Evolutionary conservation across 2,113 vertebrate species (phyloP).

Genomic region (Perognathus longimembris): DNA sequence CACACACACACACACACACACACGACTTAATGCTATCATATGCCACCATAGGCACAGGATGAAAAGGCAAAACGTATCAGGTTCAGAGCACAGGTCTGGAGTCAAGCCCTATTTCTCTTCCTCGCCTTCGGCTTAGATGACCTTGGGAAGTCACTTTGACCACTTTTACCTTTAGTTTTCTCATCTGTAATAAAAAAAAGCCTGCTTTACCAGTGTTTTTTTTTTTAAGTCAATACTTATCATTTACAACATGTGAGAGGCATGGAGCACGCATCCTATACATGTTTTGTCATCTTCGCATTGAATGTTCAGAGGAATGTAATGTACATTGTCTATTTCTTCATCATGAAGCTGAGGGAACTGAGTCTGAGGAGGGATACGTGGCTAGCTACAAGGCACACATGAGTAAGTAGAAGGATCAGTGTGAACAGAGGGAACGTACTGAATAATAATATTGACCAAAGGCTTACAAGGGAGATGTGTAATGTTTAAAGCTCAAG

Average conservation of each 20-base stretch:
- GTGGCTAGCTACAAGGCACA: not conserved
- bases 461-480: not conserved
- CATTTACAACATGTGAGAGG: not conserved
- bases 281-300: not conserved
- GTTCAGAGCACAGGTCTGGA: not conserved
- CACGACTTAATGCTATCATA: not conserved
- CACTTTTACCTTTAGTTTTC: not conserved
- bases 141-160: not conserved
- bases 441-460: not conserved
- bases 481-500: not conserved
- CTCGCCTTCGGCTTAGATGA: not conserved
- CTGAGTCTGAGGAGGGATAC: not conserved
- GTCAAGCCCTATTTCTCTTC: not conserved
- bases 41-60: not conserved
- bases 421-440: not conserved
- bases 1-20: too few relatives aligned
- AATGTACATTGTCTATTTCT: not conserved
- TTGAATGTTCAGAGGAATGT: not conserved
- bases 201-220: not conserved
- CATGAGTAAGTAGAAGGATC: not conserved
- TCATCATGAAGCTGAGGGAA: not conserved
- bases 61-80: not conserved
- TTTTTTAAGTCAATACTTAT: not conserved
- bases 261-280: not conserved
- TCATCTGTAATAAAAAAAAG: conserved; percentile 19